Evolutionary conservation across 2,888 invertebrate genomes (phyloP), one percentile per base, ranked within the genome.

Genomic region (Tanypteryx hageni): DNA sequence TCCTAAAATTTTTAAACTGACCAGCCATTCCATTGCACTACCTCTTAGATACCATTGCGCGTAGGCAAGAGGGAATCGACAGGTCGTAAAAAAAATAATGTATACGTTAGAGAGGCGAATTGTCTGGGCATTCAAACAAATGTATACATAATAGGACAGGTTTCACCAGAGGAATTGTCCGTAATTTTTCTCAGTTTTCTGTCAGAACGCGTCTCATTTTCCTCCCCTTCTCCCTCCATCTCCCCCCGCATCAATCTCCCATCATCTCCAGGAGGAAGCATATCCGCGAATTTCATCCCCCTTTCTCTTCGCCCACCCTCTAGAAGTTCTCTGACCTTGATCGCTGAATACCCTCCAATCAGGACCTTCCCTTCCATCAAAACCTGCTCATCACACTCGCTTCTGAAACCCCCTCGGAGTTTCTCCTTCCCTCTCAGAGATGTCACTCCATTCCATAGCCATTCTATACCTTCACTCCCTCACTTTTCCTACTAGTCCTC

Each of bases 261-360:
- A 64, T 89, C 89, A 89, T 31, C 89, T 89, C 61, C 89, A 89
- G 89, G 31, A 68, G 56, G 68, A 56, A 44, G 64, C 58, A 27
- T 11, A 61, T 16, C 89, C 61, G 86, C 86, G 86, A 61, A 86
- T 64, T 61, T n/a, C 16, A 10, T 57, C 14, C 83, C 56, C 83
- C 18, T 57, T 16, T 18, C 64, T n/a, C n/a, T n/a, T n/a, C n/a
- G n/a, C n/a, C n/a, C 59, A 8, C 85, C 58, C 59, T 59, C 61
- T 10, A 61, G 31, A 11, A 58, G 31, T 61, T 10, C 86, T 61
- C 22, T 31, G 86, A 44, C 89, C 89, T 89, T 89, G 89, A 89
- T 89, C 89, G 89, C 56, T 89, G 89, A 89, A 89, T 89, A 64
- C 89, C 89, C 89, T 89, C 89, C 89, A 89, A 89, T 89, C 89